Conservation (phyloP, 2,113 vertebrate species). For the Leucopsar rothschildi region DNA sequence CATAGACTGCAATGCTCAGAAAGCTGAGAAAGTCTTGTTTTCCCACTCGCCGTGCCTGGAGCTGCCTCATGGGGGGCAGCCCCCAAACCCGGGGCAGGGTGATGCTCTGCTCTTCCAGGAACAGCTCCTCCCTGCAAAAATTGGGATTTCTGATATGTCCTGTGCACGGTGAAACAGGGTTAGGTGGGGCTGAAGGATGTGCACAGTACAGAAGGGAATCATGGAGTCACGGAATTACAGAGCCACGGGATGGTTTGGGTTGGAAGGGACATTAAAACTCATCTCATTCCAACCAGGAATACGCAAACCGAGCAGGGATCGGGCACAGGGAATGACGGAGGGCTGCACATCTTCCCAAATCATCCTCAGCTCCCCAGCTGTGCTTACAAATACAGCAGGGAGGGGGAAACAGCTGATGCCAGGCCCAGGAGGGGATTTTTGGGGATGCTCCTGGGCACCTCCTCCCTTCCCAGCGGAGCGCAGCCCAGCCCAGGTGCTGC, state of each 20-base stretch:
- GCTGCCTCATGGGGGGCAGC: not conserved
- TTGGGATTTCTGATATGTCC: rapidly evolving
- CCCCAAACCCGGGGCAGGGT: not conserved
- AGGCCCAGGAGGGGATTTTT: not conserved
- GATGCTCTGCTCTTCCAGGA: not conserved
- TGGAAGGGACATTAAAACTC: not conserved
- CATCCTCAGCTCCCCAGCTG: not conserved
- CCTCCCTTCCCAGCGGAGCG: rapidly evolving
- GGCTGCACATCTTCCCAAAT: not conserved
- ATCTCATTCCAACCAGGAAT: rapidly evolving
- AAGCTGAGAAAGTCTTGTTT: not conserved
- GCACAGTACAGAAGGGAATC: not conserved
- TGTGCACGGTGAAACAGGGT: rapidly evolving
- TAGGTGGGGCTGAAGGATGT: not conserved
- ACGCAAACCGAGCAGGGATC: rapidly evolving
- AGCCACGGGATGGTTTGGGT: not conserved
- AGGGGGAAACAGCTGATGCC: not conserved
- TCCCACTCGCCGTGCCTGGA: not conserved
- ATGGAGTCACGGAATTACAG: not conserved
- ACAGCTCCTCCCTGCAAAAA: not conserved
- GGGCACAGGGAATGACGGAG: rapidly evolving
- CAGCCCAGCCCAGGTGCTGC: not conserved
- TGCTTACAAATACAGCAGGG: not conserved
- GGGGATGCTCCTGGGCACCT: not conserved
- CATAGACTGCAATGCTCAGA: conserved; percentile 70